phyloP scores from a whole-genome alignment of 2,888 invertebrate genomes.

The Drosophila austrosaltans region DNA sequence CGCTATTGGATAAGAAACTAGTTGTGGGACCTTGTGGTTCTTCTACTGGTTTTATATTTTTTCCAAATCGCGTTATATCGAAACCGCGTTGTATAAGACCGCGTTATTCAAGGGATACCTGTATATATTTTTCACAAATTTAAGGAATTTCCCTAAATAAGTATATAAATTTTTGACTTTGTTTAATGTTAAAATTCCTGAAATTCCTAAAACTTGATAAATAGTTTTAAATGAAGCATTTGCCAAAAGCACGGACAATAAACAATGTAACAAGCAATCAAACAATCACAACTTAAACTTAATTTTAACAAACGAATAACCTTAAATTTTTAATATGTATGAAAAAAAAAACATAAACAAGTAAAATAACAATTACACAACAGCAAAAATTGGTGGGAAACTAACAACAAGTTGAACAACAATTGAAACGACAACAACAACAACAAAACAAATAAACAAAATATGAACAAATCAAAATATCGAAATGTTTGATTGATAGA shows the following conservation, averaged over 20 bases:
- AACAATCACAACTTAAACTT: not conserved
- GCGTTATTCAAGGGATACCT: too few relatives aligned
- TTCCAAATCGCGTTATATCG: too few relatives aligned
- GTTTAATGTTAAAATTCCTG: not conserved
- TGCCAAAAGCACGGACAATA: not conserved
- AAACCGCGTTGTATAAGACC: too few relatives aligned
- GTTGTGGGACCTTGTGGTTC: too few relatives aligned
- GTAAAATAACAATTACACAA: slow-evolving; percentile 15
- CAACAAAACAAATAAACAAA: slow-evolving; percentile 43
- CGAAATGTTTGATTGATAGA: slow-evolving; percentile 54
- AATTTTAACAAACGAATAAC: not conserved
- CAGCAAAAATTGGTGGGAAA: slow-evolving; percentile 30
- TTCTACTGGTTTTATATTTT: too few relatives aligned
- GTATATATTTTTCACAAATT: too few relatives aligned
- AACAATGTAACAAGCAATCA: not conserved
- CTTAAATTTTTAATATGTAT: not conserved
- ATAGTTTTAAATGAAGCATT: too few relatives aligned
- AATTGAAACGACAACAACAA: slow-evolving; percentile 36
- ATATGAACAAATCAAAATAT: slow-evolving; percentile 47
- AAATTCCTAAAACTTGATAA: too few relatives aligned
- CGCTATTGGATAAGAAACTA: too few relatives aligned
- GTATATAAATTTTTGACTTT: too few relatives aligned
- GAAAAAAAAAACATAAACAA: slow-evolving; percentile 1
- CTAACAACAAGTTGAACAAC: slow-evolving; percentile 21
- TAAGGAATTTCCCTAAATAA: too few relatives aligned